Conservation (phyloP, 2,888 invertebrate genomes). For the Nasonovia ribisnigri region DNA sequence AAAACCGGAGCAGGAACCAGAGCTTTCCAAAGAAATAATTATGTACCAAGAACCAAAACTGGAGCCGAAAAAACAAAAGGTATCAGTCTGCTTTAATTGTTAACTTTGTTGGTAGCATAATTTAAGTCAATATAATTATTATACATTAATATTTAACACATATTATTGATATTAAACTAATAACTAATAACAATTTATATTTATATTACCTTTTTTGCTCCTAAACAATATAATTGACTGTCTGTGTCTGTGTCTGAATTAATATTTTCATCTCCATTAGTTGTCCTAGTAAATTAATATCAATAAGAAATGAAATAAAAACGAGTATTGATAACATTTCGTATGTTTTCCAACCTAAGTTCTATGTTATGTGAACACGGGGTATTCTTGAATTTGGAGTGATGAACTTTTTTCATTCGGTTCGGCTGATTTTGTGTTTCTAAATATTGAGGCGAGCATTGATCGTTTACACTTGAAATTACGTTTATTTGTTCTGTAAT, state of each 20-base stretch:
- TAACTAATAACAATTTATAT: background rate
- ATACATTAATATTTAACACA: background rate
- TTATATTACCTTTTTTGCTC: background rate
- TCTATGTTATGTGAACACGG: background rate
- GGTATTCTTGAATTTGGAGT: background rate
- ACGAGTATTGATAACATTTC: background rate
- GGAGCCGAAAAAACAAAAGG: background rate
- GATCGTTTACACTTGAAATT: background rate
- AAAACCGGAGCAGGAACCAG: background rate
- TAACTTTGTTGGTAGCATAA: background rate
- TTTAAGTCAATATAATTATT: background rate
- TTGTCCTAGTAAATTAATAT: background rate
- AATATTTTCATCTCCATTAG: background rate
- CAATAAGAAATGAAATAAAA: background rate
- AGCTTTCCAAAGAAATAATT: no score
- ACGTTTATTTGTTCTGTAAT: conserved; percentile 30
- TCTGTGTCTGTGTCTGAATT: conserved; percentile 35
- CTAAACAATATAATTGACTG: conserved; percentile 9
- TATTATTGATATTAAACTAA: background rate
- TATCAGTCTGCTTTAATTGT: background rate
- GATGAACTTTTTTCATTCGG: conserved; percentile 49
- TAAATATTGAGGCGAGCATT: background rate
- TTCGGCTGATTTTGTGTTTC: background rate
- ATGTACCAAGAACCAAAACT: background rate
- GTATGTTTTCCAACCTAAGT: background rate